Base-by-base conservation (phyloP, 1,140 invertebrate species). In the Meloidogyne exigua region DNA sequence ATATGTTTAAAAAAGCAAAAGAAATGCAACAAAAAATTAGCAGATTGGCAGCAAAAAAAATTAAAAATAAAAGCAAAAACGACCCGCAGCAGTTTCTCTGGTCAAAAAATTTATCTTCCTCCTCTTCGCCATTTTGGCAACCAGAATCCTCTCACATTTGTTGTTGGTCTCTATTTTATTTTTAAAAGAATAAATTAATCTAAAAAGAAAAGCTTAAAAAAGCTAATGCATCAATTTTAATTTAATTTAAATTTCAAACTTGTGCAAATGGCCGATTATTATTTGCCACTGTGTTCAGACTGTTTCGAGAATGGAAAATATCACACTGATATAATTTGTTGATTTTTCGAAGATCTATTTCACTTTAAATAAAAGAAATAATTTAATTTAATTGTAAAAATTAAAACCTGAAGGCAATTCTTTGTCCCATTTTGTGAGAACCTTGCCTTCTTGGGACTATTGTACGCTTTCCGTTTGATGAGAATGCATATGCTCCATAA, bases 401-500 rank as follows among this genome's bases (percentile, higher is more conserved):
- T 75, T 76, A 68, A 75, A 39, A 42, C 86, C 75, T 88, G 75
- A 90, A 89, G 23, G 85, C 83, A 26, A 82, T 78, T 68, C 90
- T 76, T 80, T 90, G 90, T 15, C 90, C 90, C 81, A 90, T 89
- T 76, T 88, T 79, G 12, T 82, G 81, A 21, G 84, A 74, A 44
- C 81, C 85, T 78, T 83, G 84, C 36, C 84, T 89, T 7, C 90
- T 87, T 2, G 89, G 80, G 66, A 91, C 89, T 28, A 91, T 91
- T 42, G 90, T 90, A 68, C 87, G 82, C 57, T 86, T 83, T 13
- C 88, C 81, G 76, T 90, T 88, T 66, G 86, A 88, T 39, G 89
- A 88, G 84, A 90, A 91, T 15, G 90, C 90, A 77, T 88, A 90
- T 10, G 88, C 83, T 0, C 89, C 89, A 77, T 90, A 90, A 79